phyloP scores from a whole-genome alignment of 2,113 vertebrate species.

The Hippoglossus stenolepis region DNA sequence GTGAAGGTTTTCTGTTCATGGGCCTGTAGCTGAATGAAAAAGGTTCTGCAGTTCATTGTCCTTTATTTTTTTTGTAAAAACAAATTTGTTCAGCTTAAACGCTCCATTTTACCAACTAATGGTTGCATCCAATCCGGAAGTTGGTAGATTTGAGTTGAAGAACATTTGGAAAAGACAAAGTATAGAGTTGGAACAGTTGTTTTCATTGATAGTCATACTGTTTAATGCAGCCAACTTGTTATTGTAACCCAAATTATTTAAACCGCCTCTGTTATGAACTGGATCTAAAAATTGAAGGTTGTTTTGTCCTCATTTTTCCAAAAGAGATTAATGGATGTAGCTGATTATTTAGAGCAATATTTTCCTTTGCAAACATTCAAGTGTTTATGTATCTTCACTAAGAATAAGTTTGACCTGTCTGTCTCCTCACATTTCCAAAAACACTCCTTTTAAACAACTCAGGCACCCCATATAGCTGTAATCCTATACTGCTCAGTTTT shows the following conservation, averaged over 20 bases:
- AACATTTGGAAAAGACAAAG: neutral
- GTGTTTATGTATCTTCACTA: slow-evolving; percentile 24
- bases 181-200: neutral
- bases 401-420: slow-evolving; percentile 34
- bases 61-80: slow-evolving; percentile 37
- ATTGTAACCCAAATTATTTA: neutral
- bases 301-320: neutral
- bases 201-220: neutral
- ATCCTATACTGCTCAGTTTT: slow-evolving; percentile 37
- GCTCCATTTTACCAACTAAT: neutral
- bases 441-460: slow-evolving; percentile 14
- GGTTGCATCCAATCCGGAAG: neutral
- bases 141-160: neutral
- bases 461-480: slow-evolving; percentile 38
- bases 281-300: neutral
- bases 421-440: slow-evolving; percentile 38
- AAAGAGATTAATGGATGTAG: neutral
- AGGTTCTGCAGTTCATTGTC: slow-evolving; percentile 27
- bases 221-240: neutral
- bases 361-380: slow-evolving; percentile 3
- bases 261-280: neutral
- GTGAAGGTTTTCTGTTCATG: slow-evolving; percentile 42
- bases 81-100: slow-evolving; percentile 22
- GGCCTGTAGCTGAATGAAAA: slow-evolving; percentile 28
- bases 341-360: neutral